Base-by-base conservation (phyloP, 1,140 invertebrate species). In the Cherax destructor region DNA sequence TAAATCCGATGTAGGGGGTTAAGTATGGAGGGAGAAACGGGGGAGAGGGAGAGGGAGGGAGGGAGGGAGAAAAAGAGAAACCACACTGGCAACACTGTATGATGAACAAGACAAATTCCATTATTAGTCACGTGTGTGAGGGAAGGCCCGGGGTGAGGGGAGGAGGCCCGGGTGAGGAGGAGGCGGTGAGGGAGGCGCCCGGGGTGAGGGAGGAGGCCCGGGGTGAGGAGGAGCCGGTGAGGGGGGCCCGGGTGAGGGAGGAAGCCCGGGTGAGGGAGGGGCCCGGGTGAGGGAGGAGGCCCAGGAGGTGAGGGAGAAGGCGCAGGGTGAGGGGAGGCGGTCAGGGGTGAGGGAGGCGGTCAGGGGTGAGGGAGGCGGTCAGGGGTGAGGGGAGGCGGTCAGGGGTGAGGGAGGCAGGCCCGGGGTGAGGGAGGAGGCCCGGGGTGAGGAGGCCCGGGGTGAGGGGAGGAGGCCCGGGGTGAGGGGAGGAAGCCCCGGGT, bases 61-160 rank as follows among this genome's bases (percentile, higher is more conserved):
- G 69, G 69, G 69, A 30, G 24, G 24, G 24, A 21, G 9, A 6
- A n/a, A n/a, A 30, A 7, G 7, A 6, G 24, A n/a, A 21, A 6
- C 9, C n/a, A 24, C 69, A 74, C 11, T 74, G 69, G 69, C 69
- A 74, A 74, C 69, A 30, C 69, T 74, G 69, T 21, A 5, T 74
- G 69, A 74, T 74, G 69, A 74, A 74, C 30, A 74, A 74, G 69
- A 74, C 69, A 74, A 74, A 74, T 74, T 74, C 69, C 69, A 74
- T 74, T 74, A 74, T 74, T 74, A 74, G 69, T 74, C 69, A 74
- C 30, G 69, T 74, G 69, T 30, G 69, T 30, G 69, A 9, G 69
- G 4, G 65, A 1, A 18, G 65, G 65, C 13, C 13, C 13, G 65
- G 65, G 65, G 65, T 11, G 18, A 69, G 65, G 65, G 65, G 65